Base-by-base conservation (phyloP, 2,113 vertebrate species). In the Callorhinus ursinus region DNA sequence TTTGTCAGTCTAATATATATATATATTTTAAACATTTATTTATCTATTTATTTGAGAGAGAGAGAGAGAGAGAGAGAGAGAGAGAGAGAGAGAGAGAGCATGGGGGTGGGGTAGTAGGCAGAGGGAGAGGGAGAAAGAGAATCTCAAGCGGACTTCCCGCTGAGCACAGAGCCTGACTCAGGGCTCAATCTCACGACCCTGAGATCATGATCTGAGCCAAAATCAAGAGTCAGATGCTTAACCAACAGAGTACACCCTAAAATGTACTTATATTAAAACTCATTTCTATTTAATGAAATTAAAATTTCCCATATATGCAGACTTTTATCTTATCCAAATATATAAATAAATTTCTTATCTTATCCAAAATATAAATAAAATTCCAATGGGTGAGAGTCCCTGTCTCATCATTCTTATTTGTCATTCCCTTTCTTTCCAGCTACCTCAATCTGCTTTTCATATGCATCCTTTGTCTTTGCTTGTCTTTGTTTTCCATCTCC, bases 311-410 rank as follows among this genome's bases (percentile, higher is more conserved):
- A 1, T 77, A 19, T 42, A 77, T 61, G 5, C 4, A 67, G 36
- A 69, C 10, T 53, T 22, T 49, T 85, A 36, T 36, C 36, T 83
- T 88, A 79, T 88, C 80, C 16, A 95, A 97, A 96, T 36, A 90
- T 71, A 91, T n/a, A 67, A 84, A 80, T 42, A 77, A 51, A 88
- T 36, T 36, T 36, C 36, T 36, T 36, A 36, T 36, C 36, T 83
- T 88, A 79, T 88, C 80, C 16, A 95, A 97, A 96, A 90, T 71
- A 91, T n/a, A 67, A 84, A 80, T 42, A 77, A 51, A 88, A 69
- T 85, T 59, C 19, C 21, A 63, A 12, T 63, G 21, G 26, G 10
- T 63, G 42, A n/a, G 76, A 80, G 26, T 46, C 24, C 31, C 31
- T 76, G 7, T 79, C 28, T 85, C 10, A 49, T 63, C 24, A 24